Base-by-base conservation (phyloP, 2,888 invertebrate genomes). In the Ornithoptera priamus region DNA sequence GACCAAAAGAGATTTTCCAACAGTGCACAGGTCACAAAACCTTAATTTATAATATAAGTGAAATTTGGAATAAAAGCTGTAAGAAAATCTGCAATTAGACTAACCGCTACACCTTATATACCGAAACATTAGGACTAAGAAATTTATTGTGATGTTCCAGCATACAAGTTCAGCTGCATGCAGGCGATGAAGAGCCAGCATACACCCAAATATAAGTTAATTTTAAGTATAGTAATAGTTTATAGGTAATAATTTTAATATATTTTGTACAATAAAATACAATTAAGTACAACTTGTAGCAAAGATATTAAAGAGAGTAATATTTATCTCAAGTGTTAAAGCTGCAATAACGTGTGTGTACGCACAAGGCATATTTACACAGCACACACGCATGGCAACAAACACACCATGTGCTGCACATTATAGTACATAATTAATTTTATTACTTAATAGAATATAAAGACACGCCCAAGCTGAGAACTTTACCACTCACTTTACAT, bases 261-360 rank as follows among this genome's bases (percentile, higher is more conserved):
- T 94, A 94, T 94, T 94, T 94, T 94, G 94, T 94, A 94, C 94
- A 93, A 94, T 94, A 93, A 93, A 94, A 93, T 93, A 90, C 91
- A 93, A 93, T 94, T 94, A 94, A 94, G 94, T 94, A 94, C 94
- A 94, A 94, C 93, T 94, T 93, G 94, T 94, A 94, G 94, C 94
- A 94, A 94, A 94, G 93, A 93, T 93, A 93, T 93, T 91, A 92
- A 93, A 92, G 92, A 93, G 93, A 93, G 88, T 93, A 92, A 92
- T 92, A 92, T 90, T 89, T 89, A 90, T 90, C 86, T 89, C 87
- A 89, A 89, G 90, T 91, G 92, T 92, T 90, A 89, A 92, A 92
- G 92, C 92, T 90, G 92, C 90, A 88, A 87, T 84, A 86, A 86
- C 88, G 89, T 92, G 92, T 92, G 92, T 92, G 91, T 91, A 91